These are phyloP conservation scores for Ischnus inquisitorius DNA, from an alignment of 2,888 invertebrate genomes.

Conservation along the genomic window DNA sequence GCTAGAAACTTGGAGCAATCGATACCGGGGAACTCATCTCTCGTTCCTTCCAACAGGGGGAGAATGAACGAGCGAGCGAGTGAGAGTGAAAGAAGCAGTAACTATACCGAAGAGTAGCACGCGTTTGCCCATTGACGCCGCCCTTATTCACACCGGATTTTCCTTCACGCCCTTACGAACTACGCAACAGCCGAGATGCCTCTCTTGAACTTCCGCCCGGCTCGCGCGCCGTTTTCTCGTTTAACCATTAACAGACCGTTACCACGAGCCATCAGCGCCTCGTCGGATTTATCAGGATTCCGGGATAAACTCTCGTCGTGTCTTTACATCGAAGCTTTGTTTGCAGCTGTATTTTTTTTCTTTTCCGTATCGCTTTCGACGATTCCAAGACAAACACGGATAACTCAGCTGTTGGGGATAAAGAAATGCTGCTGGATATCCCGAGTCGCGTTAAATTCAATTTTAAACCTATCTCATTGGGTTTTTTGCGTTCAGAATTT, in stretches of 20 bases:
- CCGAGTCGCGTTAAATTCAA: not conserved
- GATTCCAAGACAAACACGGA: not conserved
- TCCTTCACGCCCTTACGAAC: constrained; percentile 13
- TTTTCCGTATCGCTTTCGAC: not conserved
- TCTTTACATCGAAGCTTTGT: constrained; percentile 8
- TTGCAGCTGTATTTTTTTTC: not conserved
- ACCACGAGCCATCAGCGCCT: constrained; percentile 32
- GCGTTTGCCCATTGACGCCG: constrained; percentile 54
- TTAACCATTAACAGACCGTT: constrained; percentile 48
- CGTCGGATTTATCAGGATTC: constrained; percentile 22
- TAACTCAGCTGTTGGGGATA: not conserved
- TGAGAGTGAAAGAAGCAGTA: constrained; percentile 21
- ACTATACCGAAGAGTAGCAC: constrained; percentile 24
- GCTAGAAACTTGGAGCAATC: constrained; percentile 64
- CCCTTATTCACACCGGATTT: constrained; percentile 29
- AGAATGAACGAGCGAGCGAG: constrained; percentile 2
- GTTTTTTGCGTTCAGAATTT: too few species aligned
- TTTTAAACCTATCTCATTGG: not conserved
- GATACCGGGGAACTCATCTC: constrained; percentile 64
- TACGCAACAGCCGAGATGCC: constrained; percentile 8
- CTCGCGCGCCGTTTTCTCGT: constrained; percentile 34
- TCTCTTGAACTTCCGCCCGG: constrained; percentile 40
- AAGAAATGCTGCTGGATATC: not conserved
- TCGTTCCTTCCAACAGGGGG: constrained; percentile 26
- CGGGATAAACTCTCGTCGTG: constrained; percentile 7